Conservation (phyloP, 2,888 invertebrate species). For the Dasypogon diadema region DNA sequence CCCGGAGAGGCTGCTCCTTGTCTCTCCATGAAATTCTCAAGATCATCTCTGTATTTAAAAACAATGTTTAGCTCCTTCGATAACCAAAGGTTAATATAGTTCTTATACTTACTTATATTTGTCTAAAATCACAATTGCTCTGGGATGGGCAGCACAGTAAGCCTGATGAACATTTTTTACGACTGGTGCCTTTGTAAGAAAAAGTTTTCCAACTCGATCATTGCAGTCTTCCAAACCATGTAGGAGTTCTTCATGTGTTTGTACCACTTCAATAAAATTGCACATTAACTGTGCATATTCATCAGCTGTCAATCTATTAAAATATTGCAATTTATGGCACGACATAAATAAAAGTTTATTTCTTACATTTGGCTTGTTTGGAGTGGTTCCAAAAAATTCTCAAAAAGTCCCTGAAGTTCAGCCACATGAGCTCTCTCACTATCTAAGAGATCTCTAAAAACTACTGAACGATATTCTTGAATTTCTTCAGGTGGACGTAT, state of each 20-base stretch:
- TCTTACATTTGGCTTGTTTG: slow-evolving; percentile 88
- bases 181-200: slow-evolving; percentile 85
- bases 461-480: slow-evolving; percentile 85
- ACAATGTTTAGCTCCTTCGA: too few species aligned
- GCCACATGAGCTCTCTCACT: slow-evolving; percentile 92
- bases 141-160: slow-evolving; percentile 95
- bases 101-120: slow-evolving; percentile 83
- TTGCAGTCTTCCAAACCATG: slow-evolving; percentile 84
- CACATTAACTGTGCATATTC: slow-evolving; percentile 90
- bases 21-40: slow-evolving; percentile 89
- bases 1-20: slow-evolving; percentile 89
- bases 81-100: too few species aligned
- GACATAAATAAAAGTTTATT: background rate
- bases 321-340: too few species aligned
- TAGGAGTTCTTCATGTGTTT: slow-evolving; percentile 86
- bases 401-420: slow-evolving; percentile 87
- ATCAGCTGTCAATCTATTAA: slow-evolving; percentile 80
- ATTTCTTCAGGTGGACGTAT: slow-evolving; percentile 77
- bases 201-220: slow-evolving; percentile 89
- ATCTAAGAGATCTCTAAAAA: slow-evolving; percentile 90
- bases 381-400: slow-evolving; percentile 88
- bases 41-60: slow-evolving; percentile 75
- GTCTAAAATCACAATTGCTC: slow-evolving; percentile 93
- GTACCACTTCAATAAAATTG: slow-evolving; percentile 88
- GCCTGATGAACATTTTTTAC: slow-evolving; percentile 86